Evolutionary conservation across 2,797 vertebrate genomes (phyloP).

Genomic region (Botia almorhae): DNA sequence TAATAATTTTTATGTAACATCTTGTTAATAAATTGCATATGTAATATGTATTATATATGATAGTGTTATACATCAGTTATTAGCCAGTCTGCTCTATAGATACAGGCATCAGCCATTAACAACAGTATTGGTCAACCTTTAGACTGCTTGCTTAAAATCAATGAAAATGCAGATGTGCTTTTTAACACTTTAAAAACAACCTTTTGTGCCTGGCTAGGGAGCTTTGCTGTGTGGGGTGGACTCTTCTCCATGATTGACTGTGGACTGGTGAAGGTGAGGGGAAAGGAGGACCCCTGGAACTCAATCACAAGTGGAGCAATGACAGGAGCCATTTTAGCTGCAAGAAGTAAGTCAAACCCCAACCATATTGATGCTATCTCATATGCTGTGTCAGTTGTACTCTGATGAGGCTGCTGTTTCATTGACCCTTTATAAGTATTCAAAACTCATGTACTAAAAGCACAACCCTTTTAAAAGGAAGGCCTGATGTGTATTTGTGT

Average conservation of each 20-base stretch:
- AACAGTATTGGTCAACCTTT: neutral
- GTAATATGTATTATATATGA: too few relatives aligned
- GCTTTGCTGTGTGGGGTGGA: slow-evolving; percentile 97
- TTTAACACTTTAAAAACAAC: neutral
- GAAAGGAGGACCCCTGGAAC: slow-evolving; percentile 98
- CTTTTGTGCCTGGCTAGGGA: slow-evolving; percentile 76
- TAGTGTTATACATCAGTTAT: too few relatives aligned
- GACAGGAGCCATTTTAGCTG: slow-evolving; percentile 95
- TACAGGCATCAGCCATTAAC: neutral
- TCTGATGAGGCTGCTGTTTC: neutral
- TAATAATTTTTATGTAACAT: too few relatives aligned
- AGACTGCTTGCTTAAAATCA: neutral
- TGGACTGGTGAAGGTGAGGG: slow-evolving; percentile 91
- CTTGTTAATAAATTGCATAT: too few relatives aligned
- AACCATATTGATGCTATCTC: neutral
- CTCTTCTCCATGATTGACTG: slow-evolving; percentile 99
- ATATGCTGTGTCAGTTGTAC: neutral
- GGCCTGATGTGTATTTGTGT: neutral
- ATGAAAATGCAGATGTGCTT: neutral
- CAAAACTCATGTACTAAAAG: too few relatives aligned
- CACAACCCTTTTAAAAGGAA: neutral
- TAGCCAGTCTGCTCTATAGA: neutral
- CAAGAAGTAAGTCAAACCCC: slow-evolving; percentile 87
- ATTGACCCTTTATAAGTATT: neutral
- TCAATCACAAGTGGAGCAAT: slow-evolving; percentile 97